Evolutionary conservation across 2,113 vertebrate species (phyloP).

Genomic region (Microcebus jonahi): DNA sequence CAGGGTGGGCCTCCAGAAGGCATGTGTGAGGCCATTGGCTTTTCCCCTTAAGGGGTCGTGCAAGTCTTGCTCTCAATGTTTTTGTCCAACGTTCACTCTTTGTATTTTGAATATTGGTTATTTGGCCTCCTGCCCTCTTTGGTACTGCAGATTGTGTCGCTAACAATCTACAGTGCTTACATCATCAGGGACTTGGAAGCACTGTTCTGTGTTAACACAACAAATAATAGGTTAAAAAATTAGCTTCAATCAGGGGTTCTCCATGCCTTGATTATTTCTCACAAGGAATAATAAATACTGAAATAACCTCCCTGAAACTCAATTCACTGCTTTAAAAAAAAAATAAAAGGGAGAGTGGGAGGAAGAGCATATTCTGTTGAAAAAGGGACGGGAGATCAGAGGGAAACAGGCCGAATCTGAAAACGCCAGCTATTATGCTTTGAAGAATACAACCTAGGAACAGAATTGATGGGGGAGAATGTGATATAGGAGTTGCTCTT

Average conservation of each 20-base stretch:
- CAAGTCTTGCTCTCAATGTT: background rate
- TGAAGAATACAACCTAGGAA: background rate
- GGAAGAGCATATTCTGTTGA: background rate
- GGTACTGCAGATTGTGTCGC: background rate
- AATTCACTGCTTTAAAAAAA: conserved; percentile 34
- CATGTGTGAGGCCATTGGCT: background rate
- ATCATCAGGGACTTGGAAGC: background rate
- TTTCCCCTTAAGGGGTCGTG: background rate
- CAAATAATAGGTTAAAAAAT: conserved; percentile 10
- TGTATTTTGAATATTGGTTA: background rate
- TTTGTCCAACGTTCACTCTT: background rate
- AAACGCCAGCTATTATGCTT: background rate
- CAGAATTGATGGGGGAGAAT: background rate
- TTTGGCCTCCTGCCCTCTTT: background rate
- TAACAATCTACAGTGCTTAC: background rate
- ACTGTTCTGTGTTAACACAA: background rate
- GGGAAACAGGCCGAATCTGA: background rate
- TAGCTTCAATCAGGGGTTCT: background rate
- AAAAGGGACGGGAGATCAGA: background rate
- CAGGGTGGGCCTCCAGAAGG: background rate
- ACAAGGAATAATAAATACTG: conserved; percentile 34
- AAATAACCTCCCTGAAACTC: conserved; percentile 45
- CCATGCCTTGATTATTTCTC: conserved; percentile 27
- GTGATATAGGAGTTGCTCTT: background rate
- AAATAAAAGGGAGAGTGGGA: background rate